Percentiles rank a stretch among this genome's conserved stretches.
Conservation (phyloP, 2,113 vertebrate genomes). For the Labeo rohita region DNA sequence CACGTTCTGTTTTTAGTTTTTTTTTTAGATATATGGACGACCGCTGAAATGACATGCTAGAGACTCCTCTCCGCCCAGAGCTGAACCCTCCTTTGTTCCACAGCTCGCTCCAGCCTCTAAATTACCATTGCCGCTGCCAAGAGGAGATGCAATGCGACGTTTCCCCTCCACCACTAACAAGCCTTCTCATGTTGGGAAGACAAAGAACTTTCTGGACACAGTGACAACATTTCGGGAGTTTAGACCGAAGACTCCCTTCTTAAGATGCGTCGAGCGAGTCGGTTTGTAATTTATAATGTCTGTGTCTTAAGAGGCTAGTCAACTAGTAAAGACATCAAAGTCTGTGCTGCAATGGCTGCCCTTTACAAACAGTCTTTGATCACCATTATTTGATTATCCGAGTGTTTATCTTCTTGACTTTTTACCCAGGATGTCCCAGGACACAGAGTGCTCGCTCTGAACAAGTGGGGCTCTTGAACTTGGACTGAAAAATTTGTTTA, state of each 20-base stretch:
- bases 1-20: constrained; percentile 72
- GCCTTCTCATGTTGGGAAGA: constrained; percentile 60
- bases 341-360: constrained; percentile 35
- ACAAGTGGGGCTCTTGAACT: constrained; percentile 46
- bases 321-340: constrained; percentile 33
- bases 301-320: constrained; percentile 25
- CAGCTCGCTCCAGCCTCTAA: constrained; percentile 58
- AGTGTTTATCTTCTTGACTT: constrained; percentile 49
- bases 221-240: constrained; percentile 59
- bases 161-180: constrained; percentile 60
- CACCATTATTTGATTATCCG: constrained; percentile 51
- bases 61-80: constrained; percentile 58
- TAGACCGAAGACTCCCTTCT: constrained; percentile 12
- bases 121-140: constrained; percentile 61
- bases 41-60: constrained; percentile 60
- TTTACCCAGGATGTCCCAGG: constrained; percentile 26
- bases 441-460: constrained; percentile 35
- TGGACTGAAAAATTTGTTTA: constrained; percentile 42
- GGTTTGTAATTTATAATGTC: constrained; percentile 33
- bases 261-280: neutral
- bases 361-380: constrained; percentile 55
- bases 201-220: constrained; percentile 53
- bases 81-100: constrained; percentile 61
- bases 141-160: constrained; percentile 60
- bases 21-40: constrained; percentile 66